Base-by-base conservation (phyloP, 2,113 vertebrate species). In the Scartelaos histophorus region DNA sequence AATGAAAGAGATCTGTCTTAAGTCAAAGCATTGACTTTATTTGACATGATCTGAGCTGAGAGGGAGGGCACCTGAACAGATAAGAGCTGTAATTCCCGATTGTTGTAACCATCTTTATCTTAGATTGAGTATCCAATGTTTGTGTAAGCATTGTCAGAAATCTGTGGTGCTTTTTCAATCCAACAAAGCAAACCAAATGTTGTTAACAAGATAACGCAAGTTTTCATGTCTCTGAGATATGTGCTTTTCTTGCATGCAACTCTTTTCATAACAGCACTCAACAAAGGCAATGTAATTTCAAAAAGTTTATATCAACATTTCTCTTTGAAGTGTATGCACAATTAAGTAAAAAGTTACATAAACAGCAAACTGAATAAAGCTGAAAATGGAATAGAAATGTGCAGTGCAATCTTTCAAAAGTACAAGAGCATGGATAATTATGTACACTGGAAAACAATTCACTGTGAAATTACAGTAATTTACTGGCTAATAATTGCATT, bases 1-100 rank as follows among this genome's bases (percentile, higher is more conserved):
- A 92, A 90, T 91, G 89, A 89, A 89, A 76, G 76, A 84, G 81
- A 85, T 89, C 79, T 71, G 80, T 90, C 82, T 85, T 86, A 79
- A 83, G 75, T 87, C 85, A 88, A 87, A 92, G 89, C 86, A 88
- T 74, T 81, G 80, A 81, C 85, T 87, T 89, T 84, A 79, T 54
- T 74, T 81, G 82, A 86, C 84, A 78, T 80, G 72, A 86, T 90
- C 85, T 69, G 73, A 70, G 67, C 67, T 65, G 45, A 43, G 68
- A 67, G 79, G 77, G 62, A 46, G 34, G 70, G 68, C 72, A 57
- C 24, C 12, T 17, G 72, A 77, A 25, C 34, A 82, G 83, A 88
- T 80, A 79, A 90, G 80, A 82, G 71, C 61, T 38, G 3, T 21
- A 58, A 77, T 80, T 74, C 62, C 62, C 69, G 79, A 68, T 71